These are phyloP conservation scores for Simalia tracyae DNA, from an alignment of 2,797 vertebrate species.

Conservation along the genomic window DNA sequence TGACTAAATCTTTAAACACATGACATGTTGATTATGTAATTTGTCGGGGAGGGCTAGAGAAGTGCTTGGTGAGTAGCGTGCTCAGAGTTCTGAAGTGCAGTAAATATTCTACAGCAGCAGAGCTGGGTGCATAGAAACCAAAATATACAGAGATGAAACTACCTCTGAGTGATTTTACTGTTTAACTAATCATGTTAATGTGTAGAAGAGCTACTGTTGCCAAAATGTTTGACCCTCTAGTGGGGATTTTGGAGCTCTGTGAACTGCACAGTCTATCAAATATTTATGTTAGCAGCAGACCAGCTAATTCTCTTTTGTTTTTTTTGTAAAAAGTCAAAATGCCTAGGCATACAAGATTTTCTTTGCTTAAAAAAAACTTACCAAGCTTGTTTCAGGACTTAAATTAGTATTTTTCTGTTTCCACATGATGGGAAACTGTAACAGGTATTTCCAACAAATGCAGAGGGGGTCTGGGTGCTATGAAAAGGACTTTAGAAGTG, in stretches of 20 bases:
- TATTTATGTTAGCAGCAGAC: background rate
- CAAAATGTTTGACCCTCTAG: background rate
- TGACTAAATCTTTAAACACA: background rate
- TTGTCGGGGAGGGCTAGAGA: background rate
- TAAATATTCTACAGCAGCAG: constrained; percentile 49
- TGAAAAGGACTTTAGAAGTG: background rate
- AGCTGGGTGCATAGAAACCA: constrained; percentile 54
- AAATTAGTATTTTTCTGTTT: background rate
- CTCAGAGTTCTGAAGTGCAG: constrained; percentile 54
- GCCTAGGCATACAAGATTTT: background rate
- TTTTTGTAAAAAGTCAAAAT: background rate
- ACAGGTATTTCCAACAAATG: background rate
- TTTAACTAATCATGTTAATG: background rate
- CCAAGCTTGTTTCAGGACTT: background rate
- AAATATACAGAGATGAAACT: constrained; percentile 22
- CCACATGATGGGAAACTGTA: background rate
- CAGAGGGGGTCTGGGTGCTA: background rate
- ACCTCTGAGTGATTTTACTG: background rate
- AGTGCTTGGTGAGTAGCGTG: constrained; percentile 21
- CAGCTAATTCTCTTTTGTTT: background rate
- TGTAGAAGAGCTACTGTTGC: rapidly evolving
- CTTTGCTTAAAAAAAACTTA: background rate
- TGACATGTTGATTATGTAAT: constrained; percentile 50
- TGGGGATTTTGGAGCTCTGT: background rate
- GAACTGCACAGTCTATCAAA: background rate